Conservation (phyloP, 2,797 vertebrate genomes). For the Okamejei kenojei region DNA sequence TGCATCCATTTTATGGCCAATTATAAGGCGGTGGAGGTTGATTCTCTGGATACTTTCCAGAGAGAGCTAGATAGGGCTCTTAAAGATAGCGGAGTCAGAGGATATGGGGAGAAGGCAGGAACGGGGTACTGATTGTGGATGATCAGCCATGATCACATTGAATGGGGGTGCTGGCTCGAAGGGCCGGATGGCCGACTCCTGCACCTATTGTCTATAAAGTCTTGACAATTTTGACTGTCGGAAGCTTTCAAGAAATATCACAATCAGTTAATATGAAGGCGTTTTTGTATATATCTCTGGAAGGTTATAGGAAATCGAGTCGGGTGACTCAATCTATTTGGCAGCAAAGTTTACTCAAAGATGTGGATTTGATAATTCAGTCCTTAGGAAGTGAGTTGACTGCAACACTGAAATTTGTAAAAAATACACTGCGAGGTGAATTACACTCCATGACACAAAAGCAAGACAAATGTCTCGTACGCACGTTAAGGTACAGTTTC, state of each 20-base stretch:
- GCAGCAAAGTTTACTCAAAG: constrained; percentile 31
- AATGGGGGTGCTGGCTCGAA: too few relatives aligned
- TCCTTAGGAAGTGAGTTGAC: constrained; percentile 32
- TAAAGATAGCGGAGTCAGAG: too few relatives aligned
- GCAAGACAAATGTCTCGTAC: constrained; percentile 9
- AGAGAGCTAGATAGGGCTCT: too few relatives aligned
- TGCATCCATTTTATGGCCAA: not conserved
- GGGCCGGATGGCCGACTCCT: too few relatives aligned
- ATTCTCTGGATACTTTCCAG: too few relatives aligned
- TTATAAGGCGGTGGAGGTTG: not conserved
- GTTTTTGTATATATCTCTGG: not conserved
- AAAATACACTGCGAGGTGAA: not conserved
- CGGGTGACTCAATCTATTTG: constrained; percentile 27
- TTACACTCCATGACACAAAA: not conserved
- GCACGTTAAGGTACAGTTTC: not conserved
- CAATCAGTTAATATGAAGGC: not conserved
- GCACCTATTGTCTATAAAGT: too few relatives aligned
- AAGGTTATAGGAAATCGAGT: constrained; percentile 11
- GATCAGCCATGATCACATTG: too few relatives aligned
- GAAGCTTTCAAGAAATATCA: constrained; percentile 23
- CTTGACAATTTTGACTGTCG: constrained; percentile 3
- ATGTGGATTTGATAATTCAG: constrained; percentile 8
- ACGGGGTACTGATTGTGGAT: too few relatives aligned
- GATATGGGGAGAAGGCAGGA: too few relatives aligned
- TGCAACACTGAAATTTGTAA: not conserved